These are phyloP conservation scores for Remorina albescens DNA, from an alignment of 2,797 vertebrate species.

Conservation along the genomic window DNA sequence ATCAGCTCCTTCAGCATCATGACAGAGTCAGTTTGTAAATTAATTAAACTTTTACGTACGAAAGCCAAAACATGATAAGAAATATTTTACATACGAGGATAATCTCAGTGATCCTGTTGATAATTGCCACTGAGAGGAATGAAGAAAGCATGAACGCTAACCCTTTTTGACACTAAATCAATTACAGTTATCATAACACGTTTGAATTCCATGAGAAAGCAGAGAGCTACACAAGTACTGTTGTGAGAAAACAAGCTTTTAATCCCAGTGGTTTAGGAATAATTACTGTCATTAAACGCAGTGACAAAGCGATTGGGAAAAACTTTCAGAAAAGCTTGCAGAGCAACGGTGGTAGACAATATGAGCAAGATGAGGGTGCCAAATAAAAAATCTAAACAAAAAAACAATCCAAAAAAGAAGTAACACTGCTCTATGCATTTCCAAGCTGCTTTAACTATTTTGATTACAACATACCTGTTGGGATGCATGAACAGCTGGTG, in stretches of 20 bases:
- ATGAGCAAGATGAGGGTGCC: neutral
- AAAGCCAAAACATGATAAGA: neutral
- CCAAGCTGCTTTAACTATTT: slow-evolving; percentile 4
- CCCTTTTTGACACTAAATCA: slow-evolving; percentile 20
- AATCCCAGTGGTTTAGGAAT: slow-evolving; percentile 23
- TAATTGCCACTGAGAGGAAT: slow-evolving; percentile 9
- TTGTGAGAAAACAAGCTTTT: slow-evolving; percentile 26
- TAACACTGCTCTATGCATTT: neutral
- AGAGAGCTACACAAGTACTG: slow-evolving; percentile 4
- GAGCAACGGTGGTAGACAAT: neutral
- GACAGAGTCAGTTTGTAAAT: neutral
- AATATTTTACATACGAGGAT: neutral
- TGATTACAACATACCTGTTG: slow-evolving; percentile 89
- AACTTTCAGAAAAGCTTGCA: slow-evolving; percentile 5
- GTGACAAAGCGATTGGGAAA: slow-evolving; percentile 17
- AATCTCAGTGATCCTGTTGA: neutral
- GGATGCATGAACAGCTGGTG: slow-evolving; percentile 92
- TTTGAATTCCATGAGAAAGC: slow-evolving; percentile 34
- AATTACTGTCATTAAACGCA: slow-evolving; percentile 6
- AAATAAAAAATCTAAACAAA: neutral
- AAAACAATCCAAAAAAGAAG: neutral
- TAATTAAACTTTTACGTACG: neutral
- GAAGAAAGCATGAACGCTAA: neutral
- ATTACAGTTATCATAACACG: slow-evolving; percentile 30
- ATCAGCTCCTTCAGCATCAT: neutral